Evolutionary conservation across 2,888 invertebrate genomes (phyloP).

Genomic region (Linyphia triangularis): DNA sequence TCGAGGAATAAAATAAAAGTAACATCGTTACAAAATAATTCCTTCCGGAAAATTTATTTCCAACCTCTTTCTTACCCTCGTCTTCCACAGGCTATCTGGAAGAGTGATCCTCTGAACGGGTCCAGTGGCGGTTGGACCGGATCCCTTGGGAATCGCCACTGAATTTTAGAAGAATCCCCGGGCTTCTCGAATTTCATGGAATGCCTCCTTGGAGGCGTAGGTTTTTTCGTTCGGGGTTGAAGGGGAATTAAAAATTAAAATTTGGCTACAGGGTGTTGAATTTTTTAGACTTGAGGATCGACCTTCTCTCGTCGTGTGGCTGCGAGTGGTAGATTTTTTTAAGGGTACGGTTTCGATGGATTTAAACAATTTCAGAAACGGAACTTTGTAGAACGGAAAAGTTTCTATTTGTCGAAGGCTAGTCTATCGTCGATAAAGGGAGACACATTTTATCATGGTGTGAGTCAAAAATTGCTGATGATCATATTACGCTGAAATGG

Average conservation of each 20-base stretch:
- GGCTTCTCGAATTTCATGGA: background rate
- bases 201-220: background rate
- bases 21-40: no score
- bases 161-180: background rate
- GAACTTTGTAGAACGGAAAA: background rate
- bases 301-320: background rate
- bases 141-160: background rate
- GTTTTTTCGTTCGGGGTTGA: background rate
- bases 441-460: no score
- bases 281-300: constrained; percentile 3
- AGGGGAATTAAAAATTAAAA: background rate
- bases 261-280: background rate
- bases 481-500: no score
- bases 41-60: background rate
- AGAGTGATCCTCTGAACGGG: background rate
- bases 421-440: no score
- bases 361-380: background rate
- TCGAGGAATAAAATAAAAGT: no score
- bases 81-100: background rate
- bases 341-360: background rate
- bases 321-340: background rate
- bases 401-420: no score
- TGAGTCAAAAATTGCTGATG: no score
- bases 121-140: background rate
- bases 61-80: background rate